These are phyloP conservation scores for Athetis lepigone DNA, from an alignment of 2,888 invertebrate species.

Conservation along the genomic window DNA sequence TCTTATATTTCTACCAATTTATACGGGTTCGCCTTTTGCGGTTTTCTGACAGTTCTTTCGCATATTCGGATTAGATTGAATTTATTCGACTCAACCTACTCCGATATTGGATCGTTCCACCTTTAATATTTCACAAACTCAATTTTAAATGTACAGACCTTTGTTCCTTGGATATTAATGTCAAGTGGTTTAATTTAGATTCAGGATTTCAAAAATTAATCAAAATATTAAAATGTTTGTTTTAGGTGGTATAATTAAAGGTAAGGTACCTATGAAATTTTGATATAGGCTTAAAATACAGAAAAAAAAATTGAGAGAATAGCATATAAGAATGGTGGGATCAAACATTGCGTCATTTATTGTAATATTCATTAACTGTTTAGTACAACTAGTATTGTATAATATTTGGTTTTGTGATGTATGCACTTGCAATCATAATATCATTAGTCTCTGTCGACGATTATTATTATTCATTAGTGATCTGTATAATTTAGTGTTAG, in stretches of 20 bases:
- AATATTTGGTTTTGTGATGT: no score
- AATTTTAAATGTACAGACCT: conserved; percentile 37
- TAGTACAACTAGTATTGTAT: no score
- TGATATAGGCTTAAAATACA: not conserved
- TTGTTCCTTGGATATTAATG: conserved; percentile 25
- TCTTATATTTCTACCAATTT: conserved; percentile 84
- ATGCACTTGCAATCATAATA: no score
- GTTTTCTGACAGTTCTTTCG: conserved; percentile 78
- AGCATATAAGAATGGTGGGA: no score
- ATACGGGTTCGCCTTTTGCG: conserved; percentile 81
- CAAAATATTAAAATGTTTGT: conserved; percentile 24
- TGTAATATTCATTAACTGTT: no score
- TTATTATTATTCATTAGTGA: no score
- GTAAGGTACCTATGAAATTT: not conserved
- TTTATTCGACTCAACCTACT: conserved; percentile 74
- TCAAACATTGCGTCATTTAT: no score
- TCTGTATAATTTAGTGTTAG: no score
- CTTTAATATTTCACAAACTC: conserved; percentile 65
- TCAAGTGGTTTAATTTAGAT: conserved; percentile 25
- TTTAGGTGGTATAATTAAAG: conserved; percentile 10
- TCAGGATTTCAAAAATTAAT: conserved; percentile 23
- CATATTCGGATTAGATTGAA: conserved; percentile 79
- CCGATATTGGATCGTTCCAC: conserved; percentile 67
- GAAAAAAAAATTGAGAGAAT: not conserved
- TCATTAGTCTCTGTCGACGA: no score